Evolutionary conservation across 2,888 invertebrate genomes (phyloP).

Genomic region (Mimumesa dahlbomi): DNA sequence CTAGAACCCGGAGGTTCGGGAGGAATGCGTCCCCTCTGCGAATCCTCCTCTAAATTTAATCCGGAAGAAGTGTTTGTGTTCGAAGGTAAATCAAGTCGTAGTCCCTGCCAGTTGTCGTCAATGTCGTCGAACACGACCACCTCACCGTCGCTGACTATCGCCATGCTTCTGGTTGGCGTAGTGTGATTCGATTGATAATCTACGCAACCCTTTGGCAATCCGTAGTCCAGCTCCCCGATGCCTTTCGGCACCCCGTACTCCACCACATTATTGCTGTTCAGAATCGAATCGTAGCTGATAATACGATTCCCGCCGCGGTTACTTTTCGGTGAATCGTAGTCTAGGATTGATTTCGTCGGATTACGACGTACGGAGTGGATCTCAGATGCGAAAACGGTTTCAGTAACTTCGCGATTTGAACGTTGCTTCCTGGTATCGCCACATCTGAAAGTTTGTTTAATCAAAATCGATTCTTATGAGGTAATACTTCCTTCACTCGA

Average conservation of each 20-base stretch:
- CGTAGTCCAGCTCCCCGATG: slow-evolving; percentile 78
- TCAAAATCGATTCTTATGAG: too few species aligned
- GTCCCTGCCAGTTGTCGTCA: slow-evolving; percentile 90
- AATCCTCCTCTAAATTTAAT: slow-evolving; percentile 71
- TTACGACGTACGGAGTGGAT: slow-evolving; percentile 83
- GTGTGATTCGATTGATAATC: slow-evolving; percentile 78
- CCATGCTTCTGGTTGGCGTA: slow-evolving; percentile 78
- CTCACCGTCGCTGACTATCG: slow-evolving; percentile 86
- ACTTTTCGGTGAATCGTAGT: slow-evolving; percentile 78
- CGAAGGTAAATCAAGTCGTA: slow-evolving; percentile 73
- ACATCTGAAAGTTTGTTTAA: slow-evolving; percentile 78
- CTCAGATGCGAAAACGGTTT: slow-evolving; percentile 84
- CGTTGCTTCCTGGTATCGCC: slow-evolving; percentile 79
- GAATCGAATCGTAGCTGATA: slow-evolving; percentile 77
- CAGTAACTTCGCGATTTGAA: slow-evolving; percentile 82
- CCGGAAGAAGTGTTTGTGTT: slow-evolving; percentile 64
- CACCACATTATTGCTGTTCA: slow-evolving; percentile 80
- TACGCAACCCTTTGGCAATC: slow-evolving; percentile 77
- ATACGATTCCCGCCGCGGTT: slow-evolving; percentile 74
- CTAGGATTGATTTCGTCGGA: slow-evolving; percentile 76
- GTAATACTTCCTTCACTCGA: too few species aligned
- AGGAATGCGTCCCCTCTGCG: slow-evolving; percentile 72
- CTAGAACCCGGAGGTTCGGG: slow-evolving; percentile 77
- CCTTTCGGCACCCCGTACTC: slow-evolving; percentile 77
- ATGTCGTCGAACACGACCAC: slow-evolving; percentile 94